These are phyloP conservation scores for Scylla paramamosain DNA, from an alignment of 1,140 invertebrate genomes.

Conservation along the genomic window DNA sequence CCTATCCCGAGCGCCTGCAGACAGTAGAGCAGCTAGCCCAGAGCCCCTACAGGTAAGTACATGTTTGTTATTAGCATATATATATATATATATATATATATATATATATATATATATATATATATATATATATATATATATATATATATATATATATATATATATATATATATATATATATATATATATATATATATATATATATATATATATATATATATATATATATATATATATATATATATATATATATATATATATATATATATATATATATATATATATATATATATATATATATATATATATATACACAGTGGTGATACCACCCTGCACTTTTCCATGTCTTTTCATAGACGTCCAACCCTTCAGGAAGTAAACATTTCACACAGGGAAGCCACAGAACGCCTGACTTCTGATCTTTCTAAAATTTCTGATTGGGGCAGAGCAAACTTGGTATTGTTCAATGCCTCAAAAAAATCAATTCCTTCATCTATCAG, in stretches of 20 bases:
- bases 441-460: too few species aligned
- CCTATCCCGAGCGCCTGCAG: conserved; percentile 49
- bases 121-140: conserved; percentile 45
- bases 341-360: too few species aligned
- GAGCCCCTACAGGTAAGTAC: conserved; percentile 35
- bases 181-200: neutral
- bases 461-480: too few species aligned
- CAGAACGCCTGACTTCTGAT: too few species aligned
- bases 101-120: conserved; percentile 43
- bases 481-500: too few species aligned
- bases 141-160: conserved; percentile 15
- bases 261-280: neutral
- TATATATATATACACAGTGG: too few species aligned
- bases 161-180: too few species aligned
- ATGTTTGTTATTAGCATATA: neutral
- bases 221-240: conserved; percentile 30
- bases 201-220: conserved; percentile 38
- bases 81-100: conserved; percentile 48
- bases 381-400: too few species aligned
- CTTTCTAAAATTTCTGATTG: too few species aligned
- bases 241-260: conserved; percentile 30
- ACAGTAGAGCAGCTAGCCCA: conserved; percentile 38
- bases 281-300: too few species aligned
- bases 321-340: too few species aligned
- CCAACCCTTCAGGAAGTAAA: too few species aligned